Conservation (phyloP, 2,797 vertebrate species). For the Orientallactaga sibirica region DNA sequence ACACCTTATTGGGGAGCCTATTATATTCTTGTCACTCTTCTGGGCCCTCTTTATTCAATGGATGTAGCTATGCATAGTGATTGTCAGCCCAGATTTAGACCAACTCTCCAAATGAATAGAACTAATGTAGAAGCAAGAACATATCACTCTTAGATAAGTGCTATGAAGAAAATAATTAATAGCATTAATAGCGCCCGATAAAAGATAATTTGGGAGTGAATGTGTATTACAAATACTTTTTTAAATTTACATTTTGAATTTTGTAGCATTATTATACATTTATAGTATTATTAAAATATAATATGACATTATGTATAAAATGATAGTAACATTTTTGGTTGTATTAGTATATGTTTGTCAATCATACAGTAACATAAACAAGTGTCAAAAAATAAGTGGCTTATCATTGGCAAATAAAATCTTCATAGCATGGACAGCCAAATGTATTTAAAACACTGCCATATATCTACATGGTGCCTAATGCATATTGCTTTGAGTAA, state of each 20-base stretch:
- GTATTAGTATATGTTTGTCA: background rate
- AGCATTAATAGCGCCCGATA: rapidly evolving
- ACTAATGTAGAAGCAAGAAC: background rate
- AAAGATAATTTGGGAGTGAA: background rate
- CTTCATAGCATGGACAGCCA: background rate
- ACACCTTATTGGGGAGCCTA: background rate
- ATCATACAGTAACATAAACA: background rate
- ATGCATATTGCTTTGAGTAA: background rate
- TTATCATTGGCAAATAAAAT: background rate
- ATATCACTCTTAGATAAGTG: background rate
- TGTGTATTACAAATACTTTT: background rate
- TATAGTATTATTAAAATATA: too few relatives aligned
- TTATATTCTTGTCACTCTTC: background rate
- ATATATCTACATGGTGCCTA: background rate
- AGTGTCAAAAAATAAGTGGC: background rate
- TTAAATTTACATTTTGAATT: constrained; percentile 20
- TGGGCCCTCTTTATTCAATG: background rate
- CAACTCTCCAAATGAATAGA: background rate
- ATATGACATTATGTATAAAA: too few relatives aligned
- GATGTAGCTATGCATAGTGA: background rate
- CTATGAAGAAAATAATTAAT: background rate
- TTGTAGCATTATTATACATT: background rate
- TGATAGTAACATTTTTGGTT: too few relatives aligned
- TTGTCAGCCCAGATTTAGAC: background rate
- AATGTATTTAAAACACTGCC: background rate